These are phyloP conservation scores for Anolis carolinensis DNA, from an alignment of 2,113 vertebrate genomes.

Conservation along the genomic window DNA sequence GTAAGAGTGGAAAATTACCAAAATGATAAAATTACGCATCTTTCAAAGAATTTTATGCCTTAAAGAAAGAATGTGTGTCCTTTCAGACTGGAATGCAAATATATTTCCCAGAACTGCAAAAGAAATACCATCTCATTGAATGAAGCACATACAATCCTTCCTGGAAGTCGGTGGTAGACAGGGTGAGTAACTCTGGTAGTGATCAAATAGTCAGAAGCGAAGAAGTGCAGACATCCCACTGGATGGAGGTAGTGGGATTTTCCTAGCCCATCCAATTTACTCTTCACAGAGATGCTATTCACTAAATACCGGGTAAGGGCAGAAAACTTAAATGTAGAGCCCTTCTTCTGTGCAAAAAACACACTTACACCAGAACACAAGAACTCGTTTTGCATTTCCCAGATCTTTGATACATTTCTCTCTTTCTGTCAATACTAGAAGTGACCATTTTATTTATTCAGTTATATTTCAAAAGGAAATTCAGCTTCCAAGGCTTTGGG, in stretches of 20 bases:
- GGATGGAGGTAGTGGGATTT: background rate
- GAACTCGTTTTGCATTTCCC: background rate
- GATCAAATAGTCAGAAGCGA: background rate
- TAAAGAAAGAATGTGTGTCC: background rate
- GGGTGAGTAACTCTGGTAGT: background rate
- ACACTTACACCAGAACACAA: background rate
- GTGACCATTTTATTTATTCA: too few relatives aligned
- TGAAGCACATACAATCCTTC: background rate
- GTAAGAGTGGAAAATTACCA: background rate
- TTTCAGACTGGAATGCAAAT: background rate
- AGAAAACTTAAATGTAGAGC: background rate
- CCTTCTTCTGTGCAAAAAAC: background rate
- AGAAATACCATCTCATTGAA: background rate
- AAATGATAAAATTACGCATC: background rate
- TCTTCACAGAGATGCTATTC: conserved; percentile 3
- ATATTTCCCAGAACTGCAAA: background rate
- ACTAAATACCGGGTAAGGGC: background rate
- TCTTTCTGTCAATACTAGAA: background rate
- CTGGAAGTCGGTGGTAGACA: background rate
- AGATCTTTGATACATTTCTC: background rate
- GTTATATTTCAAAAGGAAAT: too few relatives aligned
- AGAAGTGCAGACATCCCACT: background rate
- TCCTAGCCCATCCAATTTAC: background rate
- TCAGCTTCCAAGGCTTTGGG: background rate
- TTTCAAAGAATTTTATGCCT: background rate